A percentile compares a stretch with the other conserved stretches of the same genome.
Conservation (phyloP, 35 echinoderm and acorn worm species). For the Heliocidaris tuberculata region DNA sequence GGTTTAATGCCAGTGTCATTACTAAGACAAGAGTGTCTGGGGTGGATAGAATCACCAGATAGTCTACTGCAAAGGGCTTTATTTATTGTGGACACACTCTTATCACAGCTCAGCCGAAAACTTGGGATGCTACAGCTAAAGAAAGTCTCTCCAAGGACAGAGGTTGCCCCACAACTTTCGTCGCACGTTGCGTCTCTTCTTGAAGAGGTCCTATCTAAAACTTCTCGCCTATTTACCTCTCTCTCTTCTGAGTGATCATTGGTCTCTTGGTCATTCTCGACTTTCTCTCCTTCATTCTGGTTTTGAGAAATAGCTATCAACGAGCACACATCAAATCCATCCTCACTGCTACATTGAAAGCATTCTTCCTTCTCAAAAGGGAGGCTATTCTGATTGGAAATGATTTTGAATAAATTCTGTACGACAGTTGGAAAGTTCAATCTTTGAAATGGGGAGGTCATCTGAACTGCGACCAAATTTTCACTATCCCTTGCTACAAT, state of each 20-base stretch:
- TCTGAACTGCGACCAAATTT: conserved; percentile 24
- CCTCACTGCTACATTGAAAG: background rate
- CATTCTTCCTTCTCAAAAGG: background rate
- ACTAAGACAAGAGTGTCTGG: background rate
- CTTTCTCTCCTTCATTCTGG: background rate
- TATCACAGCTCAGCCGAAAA: conserved; percentile 28
- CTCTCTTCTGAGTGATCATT: background rate
- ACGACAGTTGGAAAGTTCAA: conserved; percentile 16
- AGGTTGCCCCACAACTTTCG: background rate
- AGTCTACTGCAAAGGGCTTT: background rate
- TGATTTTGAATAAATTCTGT: background rate
- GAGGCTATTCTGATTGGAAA: too few relatives aligned
- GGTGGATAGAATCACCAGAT: background rate
- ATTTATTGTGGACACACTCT: background rate
- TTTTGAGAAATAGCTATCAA: background rate
- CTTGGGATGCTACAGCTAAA: background rate
- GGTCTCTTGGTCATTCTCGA: background rate
- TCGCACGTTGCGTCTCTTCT: background rate
- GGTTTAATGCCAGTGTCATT: background rate
- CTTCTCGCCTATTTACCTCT: background rate
- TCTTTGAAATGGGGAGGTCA: background rate
- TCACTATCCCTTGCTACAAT: background rate
- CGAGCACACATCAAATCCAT: background rate
- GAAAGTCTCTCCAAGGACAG: background rate
- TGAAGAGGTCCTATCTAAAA: background rate